Conservation (phyloP, 2,113 vertebrate species). For the Cephalopterus ornatus region DNA sequence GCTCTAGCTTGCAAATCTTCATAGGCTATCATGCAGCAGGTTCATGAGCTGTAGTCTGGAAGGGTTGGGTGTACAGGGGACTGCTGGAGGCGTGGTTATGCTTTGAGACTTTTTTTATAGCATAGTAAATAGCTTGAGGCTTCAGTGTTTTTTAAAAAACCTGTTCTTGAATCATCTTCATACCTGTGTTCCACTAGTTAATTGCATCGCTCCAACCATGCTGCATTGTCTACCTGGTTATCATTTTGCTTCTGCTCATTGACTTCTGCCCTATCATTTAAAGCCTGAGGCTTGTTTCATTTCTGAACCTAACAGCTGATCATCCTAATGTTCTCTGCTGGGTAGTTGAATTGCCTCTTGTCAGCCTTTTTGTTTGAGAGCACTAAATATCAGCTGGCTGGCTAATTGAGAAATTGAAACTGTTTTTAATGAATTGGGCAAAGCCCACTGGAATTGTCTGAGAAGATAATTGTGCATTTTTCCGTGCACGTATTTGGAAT, state of each 20-base stretch:
- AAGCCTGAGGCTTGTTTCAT: conserved; percentile 15
- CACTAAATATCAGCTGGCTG: conserved; percentile 50
- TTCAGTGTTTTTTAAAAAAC: neutral
- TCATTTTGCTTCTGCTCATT: conserved; percentile 48
- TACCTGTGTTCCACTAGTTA: conserved; percentile 39
- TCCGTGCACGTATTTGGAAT: conserved; percentile 7
- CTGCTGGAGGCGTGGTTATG: neutral
- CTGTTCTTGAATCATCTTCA: conserved; percentile 48
- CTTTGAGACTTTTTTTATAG: conserved; percentile 39
- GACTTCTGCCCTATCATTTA: neutral
- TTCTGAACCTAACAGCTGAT: conserved; percentile 50
- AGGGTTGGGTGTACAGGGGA: neutral
- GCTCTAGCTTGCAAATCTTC: conserved; percentile 5
- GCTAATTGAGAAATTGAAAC: conserved; percentile 51
- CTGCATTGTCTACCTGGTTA: conserved; percentile 56
- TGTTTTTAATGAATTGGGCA: conserved; percentile 48
- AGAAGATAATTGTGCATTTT: conserved; percentile 32
- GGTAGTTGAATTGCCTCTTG: conserved; percentile 56
- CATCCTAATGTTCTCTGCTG: conserved; percentile 43
- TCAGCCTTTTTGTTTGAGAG: conserved; percentile 44
- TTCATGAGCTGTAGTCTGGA: neutral
- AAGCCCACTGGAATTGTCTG: conserved; percentile 46
- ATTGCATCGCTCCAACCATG: conserved; percentile 31
- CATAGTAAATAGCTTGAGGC: conserved; percentile 32
- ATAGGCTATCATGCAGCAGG: neutral